Conservation (phyloP, 1,140 invertebrate species). For the Odontomachus brunneus region DNA sequence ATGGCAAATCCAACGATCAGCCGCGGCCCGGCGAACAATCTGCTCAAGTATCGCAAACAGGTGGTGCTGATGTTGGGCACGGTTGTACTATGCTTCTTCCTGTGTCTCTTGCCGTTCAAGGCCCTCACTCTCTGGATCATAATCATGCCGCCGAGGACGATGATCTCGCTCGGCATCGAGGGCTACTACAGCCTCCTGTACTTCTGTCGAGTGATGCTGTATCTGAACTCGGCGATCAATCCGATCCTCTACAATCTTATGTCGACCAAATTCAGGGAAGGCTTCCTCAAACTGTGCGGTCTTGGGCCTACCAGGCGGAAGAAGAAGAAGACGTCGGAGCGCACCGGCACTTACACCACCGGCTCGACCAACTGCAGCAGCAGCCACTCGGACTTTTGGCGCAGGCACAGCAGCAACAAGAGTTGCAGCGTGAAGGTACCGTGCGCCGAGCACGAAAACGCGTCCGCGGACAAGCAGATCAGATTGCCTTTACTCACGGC, state of each 20-base stretch:
- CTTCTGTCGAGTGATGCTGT: slow-evolving; percentile 94
- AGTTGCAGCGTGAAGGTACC: slow-evolving; percentile 73
- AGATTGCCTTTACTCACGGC: slow-evolving; percentile 73
- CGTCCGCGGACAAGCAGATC: slow-evolving; percentile 71
- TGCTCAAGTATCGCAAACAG: slow-evolving; percentile 89
- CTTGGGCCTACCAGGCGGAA: slow-evolving; percentile 62
- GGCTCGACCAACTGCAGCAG: slow-evolving; percentile 78
- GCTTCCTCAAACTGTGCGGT: slow-evolving; percentile 89
- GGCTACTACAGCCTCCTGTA: slow-evolving; percentile 94
- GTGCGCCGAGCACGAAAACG: slow-evolving; percentile 37
- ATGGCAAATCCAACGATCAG: slow-evolving; percentile 91
- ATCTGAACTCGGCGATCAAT: slow-evolving; percentile 95
- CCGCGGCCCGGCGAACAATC: slow-evolving; percentile 86
- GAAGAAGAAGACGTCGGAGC: slow-evolving; percentile 72
- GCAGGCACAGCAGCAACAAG: slow-evolving; percentile 78
- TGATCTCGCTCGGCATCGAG: slow-evolving; percentile 89
- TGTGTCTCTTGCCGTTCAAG: slow-evolving; percentile 95
- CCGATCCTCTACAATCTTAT: slow-evolving; percentile 96
- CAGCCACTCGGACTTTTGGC: slow-evolving; percentile 79
- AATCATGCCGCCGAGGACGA: slow-evolving; percentile 88
- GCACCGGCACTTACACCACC: slow-evolving; percentile 74
- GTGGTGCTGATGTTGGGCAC: slow-evolving; percentile 95
- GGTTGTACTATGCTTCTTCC: slow-evolving; percentile 96
- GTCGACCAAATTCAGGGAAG: slow-evolving; percentile 96
- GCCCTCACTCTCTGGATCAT: slow-evolving; percentile 95